A percentile compares a stretch with the other conserved stretches of the same genome.
Conservation (phyloP, 2,113 vertebrate genomes). For the Pterocles burchelli region DNA sequence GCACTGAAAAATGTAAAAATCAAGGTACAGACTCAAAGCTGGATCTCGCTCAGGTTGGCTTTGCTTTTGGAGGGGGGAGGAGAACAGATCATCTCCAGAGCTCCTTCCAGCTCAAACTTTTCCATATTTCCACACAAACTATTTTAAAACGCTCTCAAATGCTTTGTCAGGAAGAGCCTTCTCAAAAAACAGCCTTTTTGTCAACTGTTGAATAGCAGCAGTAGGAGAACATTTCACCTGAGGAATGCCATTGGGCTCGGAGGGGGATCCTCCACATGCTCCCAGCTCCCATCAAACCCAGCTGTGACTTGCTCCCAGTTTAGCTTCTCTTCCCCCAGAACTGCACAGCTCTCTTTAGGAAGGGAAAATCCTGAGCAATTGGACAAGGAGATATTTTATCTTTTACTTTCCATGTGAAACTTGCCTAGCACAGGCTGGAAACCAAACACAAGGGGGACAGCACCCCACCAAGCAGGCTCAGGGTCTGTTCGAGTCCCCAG, state of each 20-base stretch:
- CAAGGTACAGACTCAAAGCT: not conserved
- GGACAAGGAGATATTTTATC: not conserved
- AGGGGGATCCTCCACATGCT: not conserved
- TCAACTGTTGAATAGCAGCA: not conserved
- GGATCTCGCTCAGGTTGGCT: not conserved
- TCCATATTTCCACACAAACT: not conserved
- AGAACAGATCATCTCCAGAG: not conserved
- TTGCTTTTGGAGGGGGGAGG: not conserved
- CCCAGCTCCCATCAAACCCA: accelerated
- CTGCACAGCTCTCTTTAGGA: not conserved
- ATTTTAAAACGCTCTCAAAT: not conserved
- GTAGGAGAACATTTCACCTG: not conserved
- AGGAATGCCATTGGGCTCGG: not conserved
- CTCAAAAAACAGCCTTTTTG: not conserved
- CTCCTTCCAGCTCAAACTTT: not conserved
- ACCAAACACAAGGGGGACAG: accelerated
- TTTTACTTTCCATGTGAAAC: not conserved
- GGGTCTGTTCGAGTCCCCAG: not conserved
- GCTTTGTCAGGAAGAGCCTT: not conserved
- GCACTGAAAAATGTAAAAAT: not conserved
- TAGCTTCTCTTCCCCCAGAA: not conserved
- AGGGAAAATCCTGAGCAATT: not conserved
- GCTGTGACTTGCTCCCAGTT: not conserved
- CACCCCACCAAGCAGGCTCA: accelerated
- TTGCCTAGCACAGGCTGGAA: not conserved